Evolutionary conservation across 2,113 vertebrate species (phyloP), one percentile per base, ranked within the genome.

Genomic region (Fregata magnificens): DNA sequence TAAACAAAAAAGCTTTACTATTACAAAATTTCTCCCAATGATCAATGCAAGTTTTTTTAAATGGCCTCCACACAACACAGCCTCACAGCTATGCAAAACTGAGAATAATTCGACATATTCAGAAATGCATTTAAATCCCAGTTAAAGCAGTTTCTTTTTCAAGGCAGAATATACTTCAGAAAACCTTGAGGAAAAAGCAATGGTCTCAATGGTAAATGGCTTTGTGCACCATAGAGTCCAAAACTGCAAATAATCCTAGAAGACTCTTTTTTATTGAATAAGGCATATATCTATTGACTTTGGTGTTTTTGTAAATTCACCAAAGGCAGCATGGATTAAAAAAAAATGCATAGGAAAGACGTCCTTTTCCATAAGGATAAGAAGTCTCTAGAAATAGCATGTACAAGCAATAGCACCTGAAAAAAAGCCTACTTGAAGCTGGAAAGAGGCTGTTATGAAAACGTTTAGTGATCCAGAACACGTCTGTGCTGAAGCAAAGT

Each of bases 101-200:
- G n/a, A 82, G 70, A 91, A 85, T 87, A 84, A 63, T 87, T 96
- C 93, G 91, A 55, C 74, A 52, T 91, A 89, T 89, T 90, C 83
- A 62, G 36, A 32, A 61, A n/a, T 29, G 18, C 4, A 71, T 91
- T 93, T 93, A 67, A 85, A 69, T 77, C 36, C 40, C 24, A 45
- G 36, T 82, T 91, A 69, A 52, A 76, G 16, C 4, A 1, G n/a
- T 87, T 79, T 59, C 29, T 71, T 55, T 74, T 89, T 56, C 47
- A 52, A 76, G 49, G 69, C 74, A 76, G 44, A 79, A 67, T 56
- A 53, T 40, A 34, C 15, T 85, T 76, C 24, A 40, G 19, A 71
- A 95, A 95, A 63, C 7, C 53, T 61, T n/a, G 24, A 63, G 28
- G 50, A 42, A 74, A 77, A 78, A 59, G 5, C 21, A 79, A 1